Percentiles rank a stretch among this genome's conserved stretches.
Conservation (phyloP, 2,113 vertebrate genomes). For the Bufo bufo region DNA sequence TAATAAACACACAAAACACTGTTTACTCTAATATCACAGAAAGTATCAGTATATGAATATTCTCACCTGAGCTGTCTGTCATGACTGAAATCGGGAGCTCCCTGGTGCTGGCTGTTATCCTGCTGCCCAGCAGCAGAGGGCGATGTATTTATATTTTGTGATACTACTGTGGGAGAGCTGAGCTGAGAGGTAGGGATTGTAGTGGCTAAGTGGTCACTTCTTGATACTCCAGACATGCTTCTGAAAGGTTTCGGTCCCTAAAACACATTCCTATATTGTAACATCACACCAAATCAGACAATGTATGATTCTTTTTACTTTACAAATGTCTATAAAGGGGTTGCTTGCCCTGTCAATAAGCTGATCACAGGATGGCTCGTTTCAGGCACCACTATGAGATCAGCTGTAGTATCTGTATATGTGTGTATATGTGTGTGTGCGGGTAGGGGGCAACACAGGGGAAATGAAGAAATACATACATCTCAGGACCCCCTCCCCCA, state of each 20-base stretch:
- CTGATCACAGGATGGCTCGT: no score
- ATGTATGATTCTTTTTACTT: neutral
- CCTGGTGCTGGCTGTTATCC: conserved; percentile 63
- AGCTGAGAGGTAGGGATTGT: conserved; percentile 59
- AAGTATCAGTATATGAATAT: neutral
- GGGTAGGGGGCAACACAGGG: no score
- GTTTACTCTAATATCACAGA: neutral
- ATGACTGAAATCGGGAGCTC: conserved; percentile 69
- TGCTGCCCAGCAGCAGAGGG: conserved; percentile 60
- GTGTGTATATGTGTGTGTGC: no score
- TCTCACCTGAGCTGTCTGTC: conserved; percentile 76
- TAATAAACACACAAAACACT: neutral
- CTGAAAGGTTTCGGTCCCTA: conserved; percentile 63
- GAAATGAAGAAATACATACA: no score
- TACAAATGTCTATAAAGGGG: neutral
- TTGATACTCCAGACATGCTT: conserved; percentile 59
- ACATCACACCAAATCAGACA: neutral
- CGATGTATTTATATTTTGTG: conserved; percentile 61
- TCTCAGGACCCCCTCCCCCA: no score
- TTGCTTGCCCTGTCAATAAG: neutral
- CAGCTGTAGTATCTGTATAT: no score
- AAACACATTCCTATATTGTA: neutral
- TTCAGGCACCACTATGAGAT: no score
- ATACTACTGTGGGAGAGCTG: conserved; percentile 48
- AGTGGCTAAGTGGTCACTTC: conserved; percentile 37